phyloP scores from a whole-genome alignment of 2,888 invertebrate species.

The Beris morrisii region DNA sequence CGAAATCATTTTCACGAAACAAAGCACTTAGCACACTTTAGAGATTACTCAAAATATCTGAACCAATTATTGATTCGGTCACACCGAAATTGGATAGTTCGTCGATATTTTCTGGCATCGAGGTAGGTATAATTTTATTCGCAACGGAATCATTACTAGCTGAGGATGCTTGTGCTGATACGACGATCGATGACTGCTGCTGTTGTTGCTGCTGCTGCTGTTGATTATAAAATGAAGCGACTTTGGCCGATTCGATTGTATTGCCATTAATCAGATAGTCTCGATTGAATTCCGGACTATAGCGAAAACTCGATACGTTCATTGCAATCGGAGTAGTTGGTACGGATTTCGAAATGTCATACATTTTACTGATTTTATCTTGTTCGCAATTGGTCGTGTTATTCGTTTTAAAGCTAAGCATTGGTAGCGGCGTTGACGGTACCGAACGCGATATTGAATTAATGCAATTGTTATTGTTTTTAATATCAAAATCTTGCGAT shows the following conservation, averaged over 20 bases:
- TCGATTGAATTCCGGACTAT: conserved; percentile 57
- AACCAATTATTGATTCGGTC: conserved; percentile 52
- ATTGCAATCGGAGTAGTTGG: conserved; percentile 71
- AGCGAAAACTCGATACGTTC: conserved; percentile 61
- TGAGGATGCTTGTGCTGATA: not conserved
- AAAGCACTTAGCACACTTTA: conserved; percentile 42
- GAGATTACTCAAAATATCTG: conserved; percentile 52
- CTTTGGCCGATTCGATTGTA: conserved; percentile 56
- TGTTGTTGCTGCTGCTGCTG: not conserved
- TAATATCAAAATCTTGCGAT: conserved; percentile 47
- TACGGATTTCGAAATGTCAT: conserved; percentile 72
- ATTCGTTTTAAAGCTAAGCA: conserved; percentile 41
- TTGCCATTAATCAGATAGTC: conserved; percentile 67
- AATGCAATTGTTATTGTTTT: conserved; percentile 43
- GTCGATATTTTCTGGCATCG: conserved; percentile 38
- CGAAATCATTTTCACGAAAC: no score
- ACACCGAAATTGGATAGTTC: conserved; percentile 44
- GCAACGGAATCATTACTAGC: not conserved
- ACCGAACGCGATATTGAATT: conserved; percentile 66
- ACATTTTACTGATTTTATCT: conserved; percentile 45
- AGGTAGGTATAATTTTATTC: conserved; percentile 25
- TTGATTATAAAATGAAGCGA: conserved; percentile 37
- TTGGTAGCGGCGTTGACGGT: conserved; percentile 68
- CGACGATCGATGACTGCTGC: not conserved
- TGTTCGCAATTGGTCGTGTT: conserved; percentile 22